A percentile compares a stretch with the other conserved stretches of the same genome.
phyloP scores from a whole-genome alignment of 1,140 invertebrate genomes.

The Oncopodura yosiiana region DNA sequence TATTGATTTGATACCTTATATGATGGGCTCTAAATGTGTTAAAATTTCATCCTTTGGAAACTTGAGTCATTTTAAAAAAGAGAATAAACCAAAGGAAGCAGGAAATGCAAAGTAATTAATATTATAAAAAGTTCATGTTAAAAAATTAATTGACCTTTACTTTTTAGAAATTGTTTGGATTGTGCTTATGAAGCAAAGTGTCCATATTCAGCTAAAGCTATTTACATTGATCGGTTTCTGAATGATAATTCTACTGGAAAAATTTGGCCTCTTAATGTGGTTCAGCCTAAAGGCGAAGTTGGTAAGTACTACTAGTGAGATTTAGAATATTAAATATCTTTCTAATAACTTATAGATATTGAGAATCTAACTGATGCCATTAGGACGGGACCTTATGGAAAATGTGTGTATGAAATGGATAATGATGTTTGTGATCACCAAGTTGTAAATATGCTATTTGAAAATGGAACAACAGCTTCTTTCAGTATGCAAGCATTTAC shows the following conservation, averaged over 20 bases:
- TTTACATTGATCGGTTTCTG: slow-evolving; percentile 40
- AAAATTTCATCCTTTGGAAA: slow-evolving; percentile 44
- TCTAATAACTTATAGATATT: slow-evolving; percentile 28
- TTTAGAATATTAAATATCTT: neutral
- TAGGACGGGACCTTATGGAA: slow-evolving; percentile 40
- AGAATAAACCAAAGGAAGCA: slow-evolving; percentile 32
- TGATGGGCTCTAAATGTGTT: slow-evolving; percentile 39
- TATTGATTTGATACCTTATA: slow-evolving; percentile 43
- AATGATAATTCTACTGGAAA: slow-evolving; percentile 1
- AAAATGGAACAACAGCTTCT: slow-evolving; percentile 42
- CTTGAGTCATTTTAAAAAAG: slow-evolving; percentile 41
- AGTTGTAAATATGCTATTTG: slow-evolving; percentile 45
- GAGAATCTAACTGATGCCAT: slow-evolving; percentile 40
- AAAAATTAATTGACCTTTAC: slow-evolving; percentile 33
- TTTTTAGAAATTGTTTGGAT: slow-evolving; percentile 40
- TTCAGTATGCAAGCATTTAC: slow-evolving; percentile 46
- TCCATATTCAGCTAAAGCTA: slow-evolving; percentile 44
- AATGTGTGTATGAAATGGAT: slow-evolving; percentile 43
- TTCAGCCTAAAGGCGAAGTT: slow-evolving; percentile 28
- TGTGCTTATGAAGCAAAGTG: slow-evolving; percentile 40
- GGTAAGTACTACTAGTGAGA: slow-evolving; percentile 2
- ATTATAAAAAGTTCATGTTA: neutral
- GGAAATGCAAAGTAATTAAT: slow-evolving; percentile 18
- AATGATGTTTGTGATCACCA: slow-evolving; percentile 45
- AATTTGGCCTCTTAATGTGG: slow-evolving; percentile 26